These are phyloP conservation scores for Drosophila littoralis DNA, from an alignment of 1,140 invertebrate genomes.

Conservation along the genomic window DNA sequence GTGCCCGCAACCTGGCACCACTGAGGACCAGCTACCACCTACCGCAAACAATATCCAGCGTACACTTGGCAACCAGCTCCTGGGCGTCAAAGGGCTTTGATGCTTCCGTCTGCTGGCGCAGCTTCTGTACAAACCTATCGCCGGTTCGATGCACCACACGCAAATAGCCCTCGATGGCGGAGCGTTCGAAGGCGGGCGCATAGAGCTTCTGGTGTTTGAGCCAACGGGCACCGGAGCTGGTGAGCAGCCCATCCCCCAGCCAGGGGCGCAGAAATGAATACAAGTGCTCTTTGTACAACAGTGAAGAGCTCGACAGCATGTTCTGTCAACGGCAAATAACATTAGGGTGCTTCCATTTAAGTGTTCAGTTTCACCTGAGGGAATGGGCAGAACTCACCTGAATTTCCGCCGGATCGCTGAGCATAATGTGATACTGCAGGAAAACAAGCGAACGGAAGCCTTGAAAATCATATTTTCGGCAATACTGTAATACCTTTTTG, in stretches of 20 bases:
- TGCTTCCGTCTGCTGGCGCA: conserved; percentile 49
- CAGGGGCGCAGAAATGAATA: conserved; percentile 79
- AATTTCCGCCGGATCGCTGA: conserved; percentile 81
- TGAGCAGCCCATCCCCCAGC: conserved; percentile 77
- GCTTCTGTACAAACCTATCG: conserved; percentile 64
- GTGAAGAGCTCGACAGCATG: conserved; percentile 71
- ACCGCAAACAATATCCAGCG: conserved; percentile 88
- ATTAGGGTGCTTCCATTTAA: neutral
- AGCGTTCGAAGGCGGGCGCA: conserved; percentile 78
- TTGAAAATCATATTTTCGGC: conserved; percentile 81
- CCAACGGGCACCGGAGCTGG: conserved; percentile 81
- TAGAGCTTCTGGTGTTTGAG: conserved; percentile 82
- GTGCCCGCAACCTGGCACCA: neutral
- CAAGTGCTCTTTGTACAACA: conserved; percentile 78
- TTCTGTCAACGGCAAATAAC: conserved; percentile 51
- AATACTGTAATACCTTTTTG: conserved; percentile 79
- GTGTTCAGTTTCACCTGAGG: neutral
- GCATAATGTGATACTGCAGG: conserved; percentile 78
- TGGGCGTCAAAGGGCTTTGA: conserved; percentile 79
- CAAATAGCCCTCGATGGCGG: conserved; percentile 77
- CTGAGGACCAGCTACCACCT: conserved; percentile 11
- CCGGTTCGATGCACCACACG: conserved; percentile 67
- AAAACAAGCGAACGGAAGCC: conserved; percentile 77
- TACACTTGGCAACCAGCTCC: conserved; percentile 87
- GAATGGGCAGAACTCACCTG: conserved; percentile 55